Conservation (phyloP, 1,140 invertebrate species). For the Campoletis sonorensis region DNA sequence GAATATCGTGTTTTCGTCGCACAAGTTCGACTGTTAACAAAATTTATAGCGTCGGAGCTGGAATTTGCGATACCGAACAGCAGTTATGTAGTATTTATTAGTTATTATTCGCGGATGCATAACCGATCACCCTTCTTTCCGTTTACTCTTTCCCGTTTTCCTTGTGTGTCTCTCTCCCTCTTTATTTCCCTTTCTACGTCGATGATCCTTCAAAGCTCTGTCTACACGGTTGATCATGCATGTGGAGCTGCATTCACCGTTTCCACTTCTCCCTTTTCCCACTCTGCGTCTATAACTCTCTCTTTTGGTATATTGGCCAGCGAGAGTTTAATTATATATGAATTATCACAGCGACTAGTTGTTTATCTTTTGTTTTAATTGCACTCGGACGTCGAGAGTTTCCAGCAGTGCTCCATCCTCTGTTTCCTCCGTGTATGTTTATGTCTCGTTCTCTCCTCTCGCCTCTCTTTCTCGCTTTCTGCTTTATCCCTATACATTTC, state of each 20-base stretch:
- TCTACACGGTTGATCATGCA: conserved; percentile 10
- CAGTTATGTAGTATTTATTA: conserved; percentile 30
- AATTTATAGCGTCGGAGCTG: conserved; percentile 6
- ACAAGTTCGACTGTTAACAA: not conserved
- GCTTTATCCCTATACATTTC: not conserved
- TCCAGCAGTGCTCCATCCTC: conserved; percentile 23
- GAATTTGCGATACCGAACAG: conserved; percentile 1
- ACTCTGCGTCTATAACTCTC: not conserved
- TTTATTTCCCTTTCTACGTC: not conserved
- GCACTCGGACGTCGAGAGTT: conserved; percentile 30
- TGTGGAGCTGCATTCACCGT: not conserved
- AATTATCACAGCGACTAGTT: conserved; percentile 46
- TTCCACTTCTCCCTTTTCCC: not conserved
- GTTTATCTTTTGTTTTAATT: conserved; percentile 45
- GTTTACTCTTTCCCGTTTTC: not conserved
- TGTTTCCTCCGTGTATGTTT: not conserved
- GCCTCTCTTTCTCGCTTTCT: not conserved
- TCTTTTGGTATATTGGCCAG: not conserved
- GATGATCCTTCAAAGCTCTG: conserved; percentile 35
- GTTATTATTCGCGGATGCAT: conserved; percentile 22
- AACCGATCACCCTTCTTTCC: not conserved
- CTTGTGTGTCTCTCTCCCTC: not conserved
- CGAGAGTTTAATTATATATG: conserved; percentile 45
- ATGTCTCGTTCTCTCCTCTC: not conserved
- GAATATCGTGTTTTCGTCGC: conserved; percentile 3